phyloP scores from a whole-genome alignment of 2,888 invertebrate genomes.

The Netelia inedita region DNA sequence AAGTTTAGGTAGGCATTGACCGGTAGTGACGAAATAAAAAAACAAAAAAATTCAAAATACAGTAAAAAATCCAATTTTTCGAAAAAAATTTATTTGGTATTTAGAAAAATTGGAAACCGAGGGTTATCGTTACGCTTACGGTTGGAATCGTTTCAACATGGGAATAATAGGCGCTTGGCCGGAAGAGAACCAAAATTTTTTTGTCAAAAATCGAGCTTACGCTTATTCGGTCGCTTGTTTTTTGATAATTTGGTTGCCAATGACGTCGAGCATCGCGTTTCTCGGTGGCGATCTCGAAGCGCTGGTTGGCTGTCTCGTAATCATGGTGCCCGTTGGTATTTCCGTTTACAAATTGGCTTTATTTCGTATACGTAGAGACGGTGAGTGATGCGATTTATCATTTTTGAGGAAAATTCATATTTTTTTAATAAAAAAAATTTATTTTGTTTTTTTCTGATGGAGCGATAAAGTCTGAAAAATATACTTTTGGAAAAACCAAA shows the following conservation, averaged over 20 bases:
- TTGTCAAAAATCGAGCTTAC: conserved; percentile 51
- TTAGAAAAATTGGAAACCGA: not conserved
- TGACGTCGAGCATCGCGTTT: conserved; percentile 50
- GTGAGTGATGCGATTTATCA: conserved; percentile 16
- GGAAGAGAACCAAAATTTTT: conserved; percentile 56
- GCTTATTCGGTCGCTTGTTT: conserved; percentile 33
- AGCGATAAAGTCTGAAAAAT: no score
- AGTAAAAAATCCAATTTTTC: not conserved
- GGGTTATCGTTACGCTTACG: conserved; percentile 66
- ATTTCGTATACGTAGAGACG: conserved; percentile 46
- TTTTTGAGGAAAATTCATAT: conserved; percentile 2
- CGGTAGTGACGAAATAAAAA: not conserved
- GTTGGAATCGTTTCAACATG: conserved; percentile 75
- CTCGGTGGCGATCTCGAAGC: conserved; percentile 51
- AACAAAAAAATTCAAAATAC: not conserved
- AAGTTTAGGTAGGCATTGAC: conserved; percentile 3
- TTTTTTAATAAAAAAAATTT: not conserved
- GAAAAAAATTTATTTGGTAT: not conserved
- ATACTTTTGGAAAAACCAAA: not conserved
- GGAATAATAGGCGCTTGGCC: conserved; percentile 76
- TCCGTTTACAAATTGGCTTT: conserved; percentile 48
- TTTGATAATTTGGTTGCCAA: conserved; percentile 56
- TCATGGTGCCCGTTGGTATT: conserved; percentile 65
- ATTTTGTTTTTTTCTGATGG: no score
- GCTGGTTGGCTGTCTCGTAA: conserved; percentile 73